Percentiles rank a stretch among this genome's conserved stretches.
phyloP scores from a whole-genome alignment of 2,113 vertebrate genomes.

The Cichladusa arquata region DNA sequence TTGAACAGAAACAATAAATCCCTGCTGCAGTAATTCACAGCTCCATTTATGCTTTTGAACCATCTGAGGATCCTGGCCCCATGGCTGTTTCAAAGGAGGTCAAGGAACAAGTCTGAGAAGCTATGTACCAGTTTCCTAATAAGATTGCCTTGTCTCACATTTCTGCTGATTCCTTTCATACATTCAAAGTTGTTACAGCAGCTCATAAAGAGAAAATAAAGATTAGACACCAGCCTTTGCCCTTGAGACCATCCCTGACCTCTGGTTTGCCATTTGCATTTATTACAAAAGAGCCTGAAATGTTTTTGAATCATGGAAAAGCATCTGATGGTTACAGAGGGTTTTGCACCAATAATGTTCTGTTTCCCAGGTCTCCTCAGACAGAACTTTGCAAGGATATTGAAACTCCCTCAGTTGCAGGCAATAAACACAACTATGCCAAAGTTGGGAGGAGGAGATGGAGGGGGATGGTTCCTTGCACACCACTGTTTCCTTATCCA shows the following conservation, averaged over 20 bases:
- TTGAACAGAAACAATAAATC: neutral
- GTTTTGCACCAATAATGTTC: constrained; percentile 28
- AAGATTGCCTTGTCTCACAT: constrained; percentile 39
- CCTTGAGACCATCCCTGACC: constrained; percentile 62
- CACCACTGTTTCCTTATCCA: constrained; percentile 51
- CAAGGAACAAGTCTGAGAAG: constrained; percentile 44
- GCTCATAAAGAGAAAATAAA: constrained; percentile 63
- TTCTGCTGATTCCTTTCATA: constrained; percentile 62
- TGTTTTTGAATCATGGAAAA: constrained; percentile 27
- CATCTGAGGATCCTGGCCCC: neutral
- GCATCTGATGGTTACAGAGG: constrained; percentile 39
- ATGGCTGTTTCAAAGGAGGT: neutral
- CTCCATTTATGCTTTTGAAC: neutral
- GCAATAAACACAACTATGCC: constrained; percentile 64
- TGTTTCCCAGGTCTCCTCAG: neutral
- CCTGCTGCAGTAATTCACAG: neutral
- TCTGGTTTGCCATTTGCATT: constrained; percentile 62
- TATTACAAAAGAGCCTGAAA: constrained; percentile 57
- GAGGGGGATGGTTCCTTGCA: constrained; percentile 34
- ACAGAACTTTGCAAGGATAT: constrained; percentile 41
- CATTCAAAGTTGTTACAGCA: constrained; percentile 48
- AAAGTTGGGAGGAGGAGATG: constrained; percentile 38
- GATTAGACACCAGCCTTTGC: constrained; percentile 56
- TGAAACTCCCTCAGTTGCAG: constrained; percentile 54
- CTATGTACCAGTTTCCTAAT: constrained; percentile 43